Evolutionary conservation across 1,140 invertebrate species (phyloP).

Genomic region (Dendroctonus ponderosae): DNA sequence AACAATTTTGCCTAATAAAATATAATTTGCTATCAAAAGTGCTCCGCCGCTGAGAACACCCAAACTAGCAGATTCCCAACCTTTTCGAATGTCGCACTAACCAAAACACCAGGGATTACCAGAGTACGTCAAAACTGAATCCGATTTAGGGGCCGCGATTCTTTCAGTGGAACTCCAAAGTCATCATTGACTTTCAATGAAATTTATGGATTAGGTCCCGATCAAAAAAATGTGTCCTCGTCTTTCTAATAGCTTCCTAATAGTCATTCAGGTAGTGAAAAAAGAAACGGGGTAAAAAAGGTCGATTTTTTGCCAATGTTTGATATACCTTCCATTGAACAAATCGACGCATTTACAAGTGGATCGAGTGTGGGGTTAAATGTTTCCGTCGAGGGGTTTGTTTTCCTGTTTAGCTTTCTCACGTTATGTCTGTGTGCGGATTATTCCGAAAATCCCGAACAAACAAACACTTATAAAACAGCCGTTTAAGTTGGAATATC

Average conservation of each 20-base stretch:
- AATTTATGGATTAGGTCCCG: constrained; percentile 29
- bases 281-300: constrained; percentile 20
- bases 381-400: constrained; percentile 23
- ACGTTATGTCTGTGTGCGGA: neutral
- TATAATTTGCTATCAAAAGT: too few species aligned
- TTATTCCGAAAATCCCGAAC: too few species aligned
- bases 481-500: too few species aligned
- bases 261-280: constrained; percentile 27
- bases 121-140: constrained; percentile 20
- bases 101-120: constrained; percentile 31
- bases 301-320: constrained; percentile 29
- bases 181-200: constrained; percentile 28
- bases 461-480: too few species aligned
- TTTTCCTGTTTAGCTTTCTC: constrained; percentile 34
- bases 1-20: too few species aligned
- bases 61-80: too few species aligned
- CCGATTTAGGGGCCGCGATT: constrained; percentile 15
- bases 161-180: constrained; percentile 24
- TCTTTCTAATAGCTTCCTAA: constrained; percentile 32
- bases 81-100: constrained; percentile 12
- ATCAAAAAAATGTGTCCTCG: constrained; percentile 25
- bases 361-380: constrained; percentile 31
- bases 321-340: constrained; percentile 33
- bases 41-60: too few species aligned
- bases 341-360: constrained; percentile 32